A percentile compares a stretch with the other conserved stretches of the same genome.
phyloP scores from a whole-genome alignment of 1,140 invertebrate species.

The Ptiloglossa arizonensis region DNA sequence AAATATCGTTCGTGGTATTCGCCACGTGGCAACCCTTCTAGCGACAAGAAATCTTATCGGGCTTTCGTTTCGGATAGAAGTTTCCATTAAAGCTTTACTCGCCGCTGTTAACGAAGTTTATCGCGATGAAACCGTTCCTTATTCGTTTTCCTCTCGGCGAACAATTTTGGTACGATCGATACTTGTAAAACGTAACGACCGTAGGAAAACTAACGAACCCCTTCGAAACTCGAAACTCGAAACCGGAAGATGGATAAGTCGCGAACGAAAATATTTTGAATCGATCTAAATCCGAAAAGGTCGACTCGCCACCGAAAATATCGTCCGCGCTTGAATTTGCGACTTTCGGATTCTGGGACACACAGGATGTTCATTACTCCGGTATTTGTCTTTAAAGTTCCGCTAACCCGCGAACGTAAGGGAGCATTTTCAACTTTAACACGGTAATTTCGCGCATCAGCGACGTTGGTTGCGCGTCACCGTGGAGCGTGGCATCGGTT shows the following conservation, averaged over 20 bases:
- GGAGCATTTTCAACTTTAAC: conserved; percentile 5
- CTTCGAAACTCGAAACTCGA: no score
- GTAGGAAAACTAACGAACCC: no score
- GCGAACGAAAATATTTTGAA: no score
- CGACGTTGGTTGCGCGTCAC: not conserved
- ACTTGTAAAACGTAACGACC: no score
- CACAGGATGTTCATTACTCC: not conserved
- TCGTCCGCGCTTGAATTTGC: not conserved
- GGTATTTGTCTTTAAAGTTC: conserved; percentile 3
- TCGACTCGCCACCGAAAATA: no score
- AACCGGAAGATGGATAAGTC: no score
- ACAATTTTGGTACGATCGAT: conserved; percentile 13
- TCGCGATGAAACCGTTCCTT: conserved; percentile 31
- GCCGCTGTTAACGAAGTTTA: conserved; percentile 31
- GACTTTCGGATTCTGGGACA: not conserved
- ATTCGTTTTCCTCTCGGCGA: conserved; percentile 25
- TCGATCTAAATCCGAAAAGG: not conserved
- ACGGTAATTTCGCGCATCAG: not conserved
- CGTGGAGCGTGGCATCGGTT: conserved; percentile 4
- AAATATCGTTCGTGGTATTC: conserved; percentile 26
- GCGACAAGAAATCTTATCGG: conserved; percentile 30
- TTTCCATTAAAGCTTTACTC: conserved; percentile 40
- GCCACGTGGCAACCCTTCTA: conserved; percentile 17
- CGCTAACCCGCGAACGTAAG: not conserved
- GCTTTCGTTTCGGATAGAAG: conserved; percentile 21